phyloP scores from a whole-genome alignment of 2,797 vertebrate genomes.

The Sebastes matsubarae region DNA sequence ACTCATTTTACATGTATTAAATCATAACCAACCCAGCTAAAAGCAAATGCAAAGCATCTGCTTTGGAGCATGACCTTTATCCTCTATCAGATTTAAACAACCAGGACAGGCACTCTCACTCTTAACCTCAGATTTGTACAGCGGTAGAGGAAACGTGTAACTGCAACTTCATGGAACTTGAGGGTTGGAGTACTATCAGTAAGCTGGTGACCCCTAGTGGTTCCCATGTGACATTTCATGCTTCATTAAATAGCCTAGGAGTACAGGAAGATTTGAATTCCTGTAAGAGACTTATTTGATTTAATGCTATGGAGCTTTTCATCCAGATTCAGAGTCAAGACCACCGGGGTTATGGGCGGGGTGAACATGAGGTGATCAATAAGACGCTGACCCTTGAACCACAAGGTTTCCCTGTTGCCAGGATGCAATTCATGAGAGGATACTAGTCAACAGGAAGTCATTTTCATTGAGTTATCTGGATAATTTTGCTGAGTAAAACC shows the following conservation, averaged over 20 bases:
- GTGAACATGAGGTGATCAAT: accelerated
- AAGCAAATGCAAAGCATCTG: no score
- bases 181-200: not conserved
- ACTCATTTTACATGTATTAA: not conserved
- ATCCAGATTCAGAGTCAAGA: not conserved
- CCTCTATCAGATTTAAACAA: not conserved
- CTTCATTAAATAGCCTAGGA: not conserved
- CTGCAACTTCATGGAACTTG: not conserved
- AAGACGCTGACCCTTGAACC: not conserved
- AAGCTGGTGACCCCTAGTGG: not conserved
- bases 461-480: not conserved
- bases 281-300: not conserved
- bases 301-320: not conserved
- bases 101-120: not conserved
- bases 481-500: not conserved
- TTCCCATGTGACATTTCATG: not conserved
- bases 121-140: not conserved
- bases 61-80: not conserved
- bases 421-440: not conserved
- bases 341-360: not conserved
- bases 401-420: not conserved
- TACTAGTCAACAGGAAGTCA: not conserved
- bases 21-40: not conserved
- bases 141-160: not conserved
- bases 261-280: not conserved